Conservation (phyloP, 2,797 vertebrate genomes). For the Pelobates cultripes region DNA sequence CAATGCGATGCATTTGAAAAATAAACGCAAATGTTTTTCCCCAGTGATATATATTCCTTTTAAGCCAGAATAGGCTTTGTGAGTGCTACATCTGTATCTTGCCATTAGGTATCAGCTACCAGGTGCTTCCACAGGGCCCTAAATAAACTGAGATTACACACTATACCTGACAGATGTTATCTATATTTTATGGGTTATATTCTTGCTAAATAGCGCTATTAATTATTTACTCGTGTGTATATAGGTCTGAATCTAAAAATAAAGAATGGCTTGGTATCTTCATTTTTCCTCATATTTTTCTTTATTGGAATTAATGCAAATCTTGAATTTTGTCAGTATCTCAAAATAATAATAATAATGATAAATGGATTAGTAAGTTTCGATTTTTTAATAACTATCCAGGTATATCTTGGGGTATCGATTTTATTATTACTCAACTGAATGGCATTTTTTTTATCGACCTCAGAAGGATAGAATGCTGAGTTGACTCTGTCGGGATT, state of each 20-base stretch:
- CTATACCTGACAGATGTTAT: slow-evolving; percentile 34
- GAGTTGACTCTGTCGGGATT: too few species aligned
- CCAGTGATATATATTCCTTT: neutral
- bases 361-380: too few species aligned
- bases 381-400: neutral
- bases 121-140: slow-evolving; percentile 29
- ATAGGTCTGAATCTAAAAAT: slow-evolving; percentile 44
- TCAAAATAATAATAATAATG: neutral
- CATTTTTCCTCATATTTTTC: neutral
- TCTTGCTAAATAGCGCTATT: slow-evolving; percentile 38
- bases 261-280: neutral
- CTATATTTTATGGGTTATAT: slow-evolving; percentile 48
- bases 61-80: neutral
- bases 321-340: neutral
- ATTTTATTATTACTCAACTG: too few species aligned
- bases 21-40: neutral
- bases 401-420: too few species aligned
- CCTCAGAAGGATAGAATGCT: too few species aligned
- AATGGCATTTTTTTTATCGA: too few species aligned
- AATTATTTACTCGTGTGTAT: slow-evolving; percentile 40
- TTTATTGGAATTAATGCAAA: neutral
- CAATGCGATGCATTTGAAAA: neutral
- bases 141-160: slow-evolving; percentile 40
- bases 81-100: neutral
- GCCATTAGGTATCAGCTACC: slow-evolving; percentile 23